Conservation (phyloP, 1,140 invertebrate species). For the Sitophilus oryzae region DNA sequence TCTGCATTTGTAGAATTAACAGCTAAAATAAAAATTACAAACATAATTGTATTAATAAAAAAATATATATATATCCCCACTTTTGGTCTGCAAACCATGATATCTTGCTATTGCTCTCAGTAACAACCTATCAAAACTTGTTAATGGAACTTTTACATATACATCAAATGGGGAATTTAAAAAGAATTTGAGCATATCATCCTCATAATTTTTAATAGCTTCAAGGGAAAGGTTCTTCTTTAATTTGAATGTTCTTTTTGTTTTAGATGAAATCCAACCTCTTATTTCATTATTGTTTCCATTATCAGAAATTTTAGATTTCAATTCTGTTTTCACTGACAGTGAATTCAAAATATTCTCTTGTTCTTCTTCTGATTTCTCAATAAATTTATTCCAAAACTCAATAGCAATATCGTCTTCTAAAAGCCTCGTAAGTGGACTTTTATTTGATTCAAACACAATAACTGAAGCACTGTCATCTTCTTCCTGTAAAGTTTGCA, state of each 20-base stretch:
- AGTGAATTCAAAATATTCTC: slow-evolving; percentile 28
- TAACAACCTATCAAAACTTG: slow-evolving; percentile 37
- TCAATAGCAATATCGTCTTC: slow-evolving; percentile 31
- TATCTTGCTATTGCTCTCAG: slow-evolving; percentile 38
- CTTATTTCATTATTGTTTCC: slow-evolving; percentile 11
- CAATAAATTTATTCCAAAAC: slow-evolving; percentile 34
- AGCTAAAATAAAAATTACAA: slow-evolving; percentile 21
- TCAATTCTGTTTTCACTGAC: slow-evolving; percentile 17
- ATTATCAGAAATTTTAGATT: slow-evolving; percentile 4
- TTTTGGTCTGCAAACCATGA: slow-evolving; percentile 33
- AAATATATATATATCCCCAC: slow-evolving; percentile 23
- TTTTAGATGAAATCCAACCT: slow-evolving; percentile 29
- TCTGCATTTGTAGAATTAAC: slow-evolving; percentile 14
- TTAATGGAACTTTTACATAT: slow-evolving; percentile 30
- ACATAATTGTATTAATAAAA: background rate
- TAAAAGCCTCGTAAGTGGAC: slow-evolving; percentile 32
- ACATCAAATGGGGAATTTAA: slow-evolving; percentile 23
- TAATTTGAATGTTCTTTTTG: slow-evolving; percentile 30
- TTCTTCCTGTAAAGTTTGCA: slow-evolving; percentile 32
- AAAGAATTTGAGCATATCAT: slow-evolving; percentile 35
- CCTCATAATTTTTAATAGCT: slow-evolving; percentile 27
- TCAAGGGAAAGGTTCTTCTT: slow-evolving; percentile 32
- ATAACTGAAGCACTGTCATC: slow-evolving; percentile 23
- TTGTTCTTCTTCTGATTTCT: slow-evolving; percentile 36
- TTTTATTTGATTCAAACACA: slow-evolving; percentile 32